Conservation (phyloP, 2,797 vertebrate genomes). For the Carcharodon carcharias region DNA sequence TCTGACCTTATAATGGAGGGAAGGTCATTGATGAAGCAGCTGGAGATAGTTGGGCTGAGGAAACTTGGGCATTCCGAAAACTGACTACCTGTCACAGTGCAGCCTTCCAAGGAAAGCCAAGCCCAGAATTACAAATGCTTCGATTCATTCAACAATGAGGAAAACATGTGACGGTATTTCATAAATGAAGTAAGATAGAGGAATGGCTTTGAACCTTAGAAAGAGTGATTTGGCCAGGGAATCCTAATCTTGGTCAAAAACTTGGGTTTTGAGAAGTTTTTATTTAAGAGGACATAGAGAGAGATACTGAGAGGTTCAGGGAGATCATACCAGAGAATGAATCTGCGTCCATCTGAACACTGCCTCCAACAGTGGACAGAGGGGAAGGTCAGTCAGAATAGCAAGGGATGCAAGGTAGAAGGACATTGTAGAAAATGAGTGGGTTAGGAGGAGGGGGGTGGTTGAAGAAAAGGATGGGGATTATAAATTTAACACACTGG, state of each 20-base stretch:
- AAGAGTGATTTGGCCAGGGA: neutral
- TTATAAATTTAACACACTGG: neutral
- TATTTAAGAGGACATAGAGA: neutral
- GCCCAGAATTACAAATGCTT: neutral
- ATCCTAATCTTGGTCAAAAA: neutral
- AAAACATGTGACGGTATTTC: neutral
- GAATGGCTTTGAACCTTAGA: neutral
- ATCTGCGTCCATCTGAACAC: neutral
- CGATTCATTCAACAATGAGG: neutral
- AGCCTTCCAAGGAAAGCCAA: neutral
- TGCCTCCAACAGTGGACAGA: neutral
- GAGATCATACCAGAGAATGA: neutral
- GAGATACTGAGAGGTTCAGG: neutral
- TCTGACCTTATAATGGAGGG: too few species aligned
- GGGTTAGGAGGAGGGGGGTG: neutral
- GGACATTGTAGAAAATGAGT: neutral
- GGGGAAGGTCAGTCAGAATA: neutral
- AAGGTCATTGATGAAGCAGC: too few species aligned
- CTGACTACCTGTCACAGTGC: neutral
- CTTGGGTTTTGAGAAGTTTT: neutral
- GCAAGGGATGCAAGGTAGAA: neutral
- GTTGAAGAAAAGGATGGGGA: neutral
- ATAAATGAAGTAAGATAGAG: neutral
- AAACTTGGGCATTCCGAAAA: neutral
- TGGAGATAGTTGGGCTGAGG: too few species aligned